A percentile compares a stretch with the other conserved stretches of the same genome.
phyloP scores from a whole-genome alignment of 2,797 vertebrate species.

The Pipistrellus nathusii region DNA sequence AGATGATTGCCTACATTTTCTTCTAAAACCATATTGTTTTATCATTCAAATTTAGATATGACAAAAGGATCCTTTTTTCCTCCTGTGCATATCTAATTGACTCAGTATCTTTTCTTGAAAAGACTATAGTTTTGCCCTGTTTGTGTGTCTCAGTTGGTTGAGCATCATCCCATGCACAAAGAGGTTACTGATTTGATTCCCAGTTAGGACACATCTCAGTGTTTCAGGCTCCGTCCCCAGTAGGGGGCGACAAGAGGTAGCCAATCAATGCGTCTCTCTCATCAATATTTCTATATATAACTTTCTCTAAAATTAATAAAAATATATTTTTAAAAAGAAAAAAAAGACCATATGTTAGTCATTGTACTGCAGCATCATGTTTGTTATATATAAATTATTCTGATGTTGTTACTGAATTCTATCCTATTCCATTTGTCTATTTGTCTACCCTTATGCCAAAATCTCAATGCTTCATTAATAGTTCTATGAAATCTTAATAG shows the following conservation, averaged over 20 bases:
- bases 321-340: background rate
- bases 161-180: no score
- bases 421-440: background rate
- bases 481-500: constrained; percentile 1
- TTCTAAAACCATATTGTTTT: background rate
- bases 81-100: background rate
- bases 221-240: no score
- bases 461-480: background rate
- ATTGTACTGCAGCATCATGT: background rate
- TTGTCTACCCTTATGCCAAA: background rate
- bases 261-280: no score
- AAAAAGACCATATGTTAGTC: background rate
- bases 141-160: no score
- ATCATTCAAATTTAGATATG: background rate
- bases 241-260: no score
- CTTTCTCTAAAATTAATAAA: no score
- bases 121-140: background rate
- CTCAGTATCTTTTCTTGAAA: background rate
- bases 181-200: no score
- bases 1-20: constrained; percentile 2
- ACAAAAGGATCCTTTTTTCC: background rate
- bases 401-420: background rate
- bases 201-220: no score
- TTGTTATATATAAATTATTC: background rate
- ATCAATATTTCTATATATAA: no score